Evolutionary conservation across 2,113 vertebrate species (phyloP).

Genomic region (Nycticebus coucang): DNA sequence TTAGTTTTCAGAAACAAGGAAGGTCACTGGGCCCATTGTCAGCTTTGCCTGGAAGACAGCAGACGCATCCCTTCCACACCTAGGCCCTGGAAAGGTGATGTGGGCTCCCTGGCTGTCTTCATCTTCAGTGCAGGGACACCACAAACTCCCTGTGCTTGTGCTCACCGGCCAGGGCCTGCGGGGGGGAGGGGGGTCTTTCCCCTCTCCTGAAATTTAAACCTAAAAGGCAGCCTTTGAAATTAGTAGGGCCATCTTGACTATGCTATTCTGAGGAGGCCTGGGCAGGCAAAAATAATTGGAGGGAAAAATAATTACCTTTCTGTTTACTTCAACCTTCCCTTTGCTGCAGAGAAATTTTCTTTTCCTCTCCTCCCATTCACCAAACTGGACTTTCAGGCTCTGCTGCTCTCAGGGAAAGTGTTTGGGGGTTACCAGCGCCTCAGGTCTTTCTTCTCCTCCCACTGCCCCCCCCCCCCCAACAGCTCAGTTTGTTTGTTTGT

Average conservation of each 20-base stretch:
- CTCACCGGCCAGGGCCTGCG: neutral
- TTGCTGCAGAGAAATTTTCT: neutral
- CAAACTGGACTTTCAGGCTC: conserved; percentile 69
- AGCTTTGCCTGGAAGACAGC: neutral
- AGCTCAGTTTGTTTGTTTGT: neutral
- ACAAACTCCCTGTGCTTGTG: neutral
- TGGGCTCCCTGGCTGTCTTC: neutral
- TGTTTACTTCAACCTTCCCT: neutral
- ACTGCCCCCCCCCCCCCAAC: fast-evolving
- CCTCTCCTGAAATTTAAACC: neutral
- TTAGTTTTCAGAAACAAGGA: neutral
- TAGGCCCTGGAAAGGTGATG: neutral
- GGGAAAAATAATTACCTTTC: neutral
- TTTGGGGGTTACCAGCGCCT: neutral
- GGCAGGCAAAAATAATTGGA: fast-evolving
- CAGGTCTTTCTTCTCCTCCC: neutral
- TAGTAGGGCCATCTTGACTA: neutral
- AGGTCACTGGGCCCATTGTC: too few relatives aligned
- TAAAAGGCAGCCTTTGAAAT: neutral
- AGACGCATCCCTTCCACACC: neutral
- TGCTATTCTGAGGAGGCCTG: neutral
- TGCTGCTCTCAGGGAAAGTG: neutral
- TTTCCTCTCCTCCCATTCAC: conserved; percentile 50
- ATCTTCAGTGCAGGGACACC: neutral
- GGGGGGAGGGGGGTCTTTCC: fast-evolving